Conservation (phyloP, 2,888 invertebrate species). For the Phortica okadai region DNA sequence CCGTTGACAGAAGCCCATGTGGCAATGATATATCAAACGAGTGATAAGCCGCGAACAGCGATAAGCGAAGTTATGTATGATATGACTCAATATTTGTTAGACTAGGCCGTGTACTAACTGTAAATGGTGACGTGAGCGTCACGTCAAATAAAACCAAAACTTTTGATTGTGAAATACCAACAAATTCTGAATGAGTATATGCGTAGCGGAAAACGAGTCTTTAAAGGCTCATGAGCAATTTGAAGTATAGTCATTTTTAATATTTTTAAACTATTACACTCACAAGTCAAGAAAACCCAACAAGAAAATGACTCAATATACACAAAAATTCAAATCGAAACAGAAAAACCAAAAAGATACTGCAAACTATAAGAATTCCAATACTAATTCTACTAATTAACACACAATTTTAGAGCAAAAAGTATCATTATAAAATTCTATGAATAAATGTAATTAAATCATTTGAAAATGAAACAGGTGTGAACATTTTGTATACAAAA, state of each 20-base stretch:
- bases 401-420: neutral
- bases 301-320: neutral
- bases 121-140: neutral
- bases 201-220: neutral
- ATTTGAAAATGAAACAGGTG: conserved; percentile 7
- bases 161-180: neutral
- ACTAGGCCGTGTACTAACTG: conserved; percentile 5
- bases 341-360: neutral
- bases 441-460: neutral
- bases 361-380: neutral
- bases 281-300: neutral
- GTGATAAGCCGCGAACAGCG: neutral
- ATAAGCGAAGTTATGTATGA: neutral
- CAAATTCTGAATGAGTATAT: neutral
- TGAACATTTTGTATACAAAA: conserved; percentile 13
- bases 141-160: neutral
- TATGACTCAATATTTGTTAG: conserved; percentile 14
- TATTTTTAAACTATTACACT: neutral
- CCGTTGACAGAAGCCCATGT: neutral
- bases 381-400: neutral
- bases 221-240: neutral
- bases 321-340: neutral
- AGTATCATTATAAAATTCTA: neutral
- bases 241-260: neutral
- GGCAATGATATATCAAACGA: neutral